phyloP scores from a whole-genome alignment of 2,888 invertebrate genomes.

The Brachypalpus laphriformis region DNA sequence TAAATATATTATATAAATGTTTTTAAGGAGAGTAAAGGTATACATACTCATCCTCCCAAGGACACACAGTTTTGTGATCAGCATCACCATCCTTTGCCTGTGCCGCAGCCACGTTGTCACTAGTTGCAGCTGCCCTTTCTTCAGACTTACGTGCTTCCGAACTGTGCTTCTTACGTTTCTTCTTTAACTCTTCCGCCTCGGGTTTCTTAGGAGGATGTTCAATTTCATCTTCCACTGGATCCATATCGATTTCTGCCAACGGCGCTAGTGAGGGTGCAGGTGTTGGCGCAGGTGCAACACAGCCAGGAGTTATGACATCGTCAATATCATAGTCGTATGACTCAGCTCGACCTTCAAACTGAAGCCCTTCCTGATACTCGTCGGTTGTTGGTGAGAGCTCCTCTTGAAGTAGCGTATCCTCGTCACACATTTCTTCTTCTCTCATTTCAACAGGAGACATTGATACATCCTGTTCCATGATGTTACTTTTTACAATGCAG shows the following conservation, averaged over 20 bases:
- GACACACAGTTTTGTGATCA: constrained; percentile 93
- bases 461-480: constrained; percentile 24
- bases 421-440: constrained; percentile 64
- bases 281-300: constrained; percentile 81
- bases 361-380: constrained; percentile 81
- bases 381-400: constrained; percentile 82
- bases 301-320: constrained; percentile 79
- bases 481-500: constrained; percentile 19
- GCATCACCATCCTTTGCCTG: constrained; percentile 75
- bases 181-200: constrained; percentile 75
- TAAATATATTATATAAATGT: too few species aligned
- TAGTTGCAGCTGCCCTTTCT: constrained; percentile 74
- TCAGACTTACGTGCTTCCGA: constrained; percentile 77
- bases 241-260: constrained; percentile 88
- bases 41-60: constrained; percentile 98
- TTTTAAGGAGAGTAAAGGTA: not conserved
- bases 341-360: constrained; percentile 78
- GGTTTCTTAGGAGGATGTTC: constrained; percentile 60
- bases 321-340: constrained; percentile 80
- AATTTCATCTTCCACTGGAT: constrained; percentile 87
- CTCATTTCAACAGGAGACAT: constrained; percentile 31
- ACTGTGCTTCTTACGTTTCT: constrained; percentile 80
- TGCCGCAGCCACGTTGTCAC: constrained; percentile 76
- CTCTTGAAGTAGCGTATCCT: constrained; percentile 75
- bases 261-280: constrained; percentile 85